These are phyloP conservation scores for Andrena minutula DNA, from an alignment of 2,888 invertebrate genomes.

Conservation along the genomic window DNA sequence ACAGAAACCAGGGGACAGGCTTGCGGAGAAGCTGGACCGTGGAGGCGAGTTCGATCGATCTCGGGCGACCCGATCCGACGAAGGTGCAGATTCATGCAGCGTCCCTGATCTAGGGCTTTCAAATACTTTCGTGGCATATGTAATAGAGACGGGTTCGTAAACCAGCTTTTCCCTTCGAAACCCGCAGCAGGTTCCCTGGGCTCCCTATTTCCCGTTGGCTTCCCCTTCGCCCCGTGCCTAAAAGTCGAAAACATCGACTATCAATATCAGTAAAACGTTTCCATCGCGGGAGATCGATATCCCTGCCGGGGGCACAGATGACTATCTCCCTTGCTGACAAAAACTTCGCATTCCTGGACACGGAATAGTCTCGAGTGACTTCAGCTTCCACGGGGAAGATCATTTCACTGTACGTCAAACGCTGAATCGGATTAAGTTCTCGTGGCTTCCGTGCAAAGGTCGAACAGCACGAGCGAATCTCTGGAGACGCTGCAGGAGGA, in stretches of 20 bases:
- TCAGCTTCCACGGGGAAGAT: not conserved
- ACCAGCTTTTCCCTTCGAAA: conserved; percentile 15
- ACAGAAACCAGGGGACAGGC: not conserved
- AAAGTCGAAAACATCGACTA: conserved; percentile 32
- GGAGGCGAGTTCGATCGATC: not conserved
- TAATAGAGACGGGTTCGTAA: conserved; percentile 24
- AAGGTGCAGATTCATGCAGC: conserved; percentile 4
- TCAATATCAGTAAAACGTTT: conserved; percentile 29
- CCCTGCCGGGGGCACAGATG: not conserved
- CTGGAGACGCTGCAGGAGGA: no score
- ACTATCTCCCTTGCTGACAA: not conserved
- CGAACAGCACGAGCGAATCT: not conserved
- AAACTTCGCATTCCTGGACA: conserved; percentile 11
- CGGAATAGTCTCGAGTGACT: not conserved
- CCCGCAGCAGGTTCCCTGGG: not conserved
- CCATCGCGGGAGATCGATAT: conserved; percentile 8
- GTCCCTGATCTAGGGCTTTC: not conserved
- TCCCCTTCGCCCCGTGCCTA: not conserved
- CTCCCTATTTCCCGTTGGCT: not conserved
- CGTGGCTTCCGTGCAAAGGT: not conserved
- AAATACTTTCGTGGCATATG: conserved; percentile 2
- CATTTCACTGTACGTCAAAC: conserved; percentile 12
- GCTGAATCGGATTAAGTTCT: conserved; percentile 3
- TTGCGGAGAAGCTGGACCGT: not conserved
- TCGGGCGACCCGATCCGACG: not conserved